Conservation (phyloP, 2,888 invertebrate species). For the Chirona hameri region DNA sequence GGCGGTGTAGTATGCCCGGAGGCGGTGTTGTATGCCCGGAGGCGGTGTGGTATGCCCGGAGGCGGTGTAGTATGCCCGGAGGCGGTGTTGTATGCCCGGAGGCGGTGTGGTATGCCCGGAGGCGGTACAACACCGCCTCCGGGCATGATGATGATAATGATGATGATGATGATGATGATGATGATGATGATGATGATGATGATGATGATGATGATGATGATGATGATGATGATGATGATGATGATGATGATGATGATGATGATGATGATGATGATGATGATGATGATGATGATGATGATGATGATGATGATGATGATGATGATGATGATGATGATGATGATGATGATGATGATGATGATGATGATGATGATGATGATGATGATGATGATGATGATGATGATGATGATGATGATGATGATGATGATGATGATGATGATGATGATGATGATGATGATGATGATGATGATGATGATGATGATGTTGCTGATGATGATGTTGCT, state of each 20-base stretch:
- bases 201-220: conserved; percentile 22
- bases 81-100: too few relatives aligned
- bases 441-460: conserved; percentile 22
- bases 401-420: conserved; percentile 22
- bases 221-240: conserved; percentile 22
- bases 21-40: too few relatives aligned
- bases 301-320: conserved; percentile 22
- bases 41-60: too few relatives aligned
- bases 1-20: too few relatives aligned
- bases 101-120: too few relatives aligned
- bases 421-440: conserved; percentile 22
- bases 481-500: too few relatives aligned
- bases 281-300: conserved; percentile 22
- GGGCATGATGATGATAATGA: conserved; percentile 22
- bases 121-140: too few relatives aligned
- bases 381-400: conserved; percentile 22
- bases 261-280: conserved; percentile 22
- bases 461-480: too few relatives aligned
- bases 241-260: conserved; percentile 22
- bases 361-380: conserved; percentile 22
- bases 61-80: too few relatives aligned
- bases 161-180: conserved; percentile 22
- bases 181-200: conserved; percentile 22
- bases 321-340: conserved; percentile 22
- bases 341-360: conserved; percentile 22